Conservation (phyloP, 2,888 invertebrate species). For the Torymus texanus region DNA sequence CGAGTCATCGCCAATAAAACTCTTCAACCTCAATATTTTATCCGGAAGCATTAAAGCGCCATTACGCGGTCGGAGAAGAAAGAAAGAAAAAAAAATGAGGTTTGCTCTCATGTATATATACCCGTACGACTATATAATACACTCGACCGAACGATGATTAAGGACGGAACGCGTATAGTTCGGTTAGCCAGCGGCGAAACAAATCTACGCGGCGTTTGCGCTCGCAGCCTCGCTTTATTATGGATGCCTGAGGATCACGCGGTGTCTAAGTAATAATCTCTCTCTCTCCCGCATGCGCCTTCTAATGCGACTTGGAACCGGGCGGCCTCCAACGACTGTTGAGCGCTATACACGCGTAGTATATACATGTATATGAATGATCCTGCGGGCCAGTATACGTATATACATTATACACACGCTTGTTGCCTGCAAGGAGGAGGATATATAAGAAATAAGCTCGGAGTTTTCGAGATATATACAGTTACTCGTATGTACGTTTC, state of each 20-base stretch:
- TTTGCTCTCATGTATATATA: no score
- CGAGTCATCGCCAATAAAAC: no score
- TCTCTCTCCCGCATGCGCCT: not conserved
- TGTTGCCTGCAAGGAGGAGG: not conserved
- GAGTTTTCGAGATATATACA: constrained; percentile 12
- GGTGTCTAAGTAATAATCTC: constrained; percentile 41
- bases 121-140: no score
- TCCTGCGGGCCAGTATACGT: no score
- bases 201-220: not conserved
- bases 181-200: constrained; percentile 30
- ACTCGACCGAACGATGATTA: no score
- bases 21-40: no score
- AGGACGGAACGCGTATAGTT: no score
- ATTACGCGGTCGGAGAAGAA: no score
- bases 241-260: constrained; percentile 29
- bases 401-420: not conserved
- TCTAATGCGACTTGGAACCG: constrained; percentile 70
- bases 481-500: not conserved
- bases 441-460: constrained; percentile 16
- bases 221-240: constrained; percentile 17
- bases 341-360: no score
- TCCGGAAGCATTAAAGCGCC: no score
- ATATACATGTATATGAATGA: no score
- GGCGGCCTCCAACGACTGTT: constrained; percentile 66
- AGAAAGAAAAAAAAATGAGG: no score